These are phyloP conservation scores for Mya arenaria DNA, from an alignment of 1,140 invertebrate species.

Conservation along the genomic window DNA sequence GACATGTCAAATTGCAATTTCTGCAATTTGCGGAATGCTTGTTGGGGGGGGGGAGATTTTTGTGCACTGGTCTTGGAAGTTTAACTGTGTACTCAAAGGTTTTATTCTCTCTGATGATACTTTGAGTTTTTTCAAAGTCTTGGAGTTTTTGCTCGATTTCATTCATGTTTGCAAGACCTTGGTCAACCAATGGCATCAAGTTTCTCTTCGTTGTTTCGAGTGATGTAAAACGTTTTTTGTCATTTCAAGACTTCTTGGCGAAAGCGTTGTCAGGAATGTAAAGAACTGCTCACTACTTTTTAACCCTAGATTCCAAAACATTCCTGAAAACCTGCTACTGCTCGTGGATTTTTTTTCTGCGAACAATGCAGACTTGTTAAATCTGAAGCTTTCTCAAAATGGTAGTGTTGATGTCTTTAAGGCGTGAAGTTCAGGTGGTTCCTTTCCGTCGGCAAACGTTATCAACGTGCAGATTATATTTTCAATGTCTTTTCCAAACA, in stretches of 20 bases:
- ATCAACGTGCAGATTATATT: conserved; percentile 13
- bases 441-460: conserved; percentile 20
- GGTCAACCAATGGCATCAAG: neutral
- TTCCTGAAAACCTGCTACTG: neutral
- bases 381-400: neutral
- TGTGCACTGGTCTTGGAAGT: neutral
- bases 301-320: conserved; percentile 11
- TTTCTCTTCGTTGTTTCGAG: neutral
- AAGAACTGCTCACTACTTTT: neutral
- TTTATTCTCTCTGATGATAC: neutral
- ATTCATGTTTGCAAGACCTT: neutral
- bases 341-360: neutral
- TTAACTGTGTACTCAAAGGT: neutral
- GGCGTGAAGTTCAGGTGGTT: neutral
- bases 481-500: conserved; percentile 36
- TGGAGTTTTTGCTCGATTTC: neutral
- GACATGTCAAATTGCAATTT: neutral
- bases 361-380: neutral
- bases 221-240: neutral
- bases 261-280: neutral
- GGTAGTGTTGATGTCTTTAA: neutral
- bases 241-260: neutral
- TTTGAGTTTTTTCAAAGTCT: neutral
- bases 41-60: neutral
- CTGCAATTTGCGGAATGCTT: neutral